phyloP scores from a whole-genome alignment of 2,113 vertebrate species.

The Pagrus major region DNA sequence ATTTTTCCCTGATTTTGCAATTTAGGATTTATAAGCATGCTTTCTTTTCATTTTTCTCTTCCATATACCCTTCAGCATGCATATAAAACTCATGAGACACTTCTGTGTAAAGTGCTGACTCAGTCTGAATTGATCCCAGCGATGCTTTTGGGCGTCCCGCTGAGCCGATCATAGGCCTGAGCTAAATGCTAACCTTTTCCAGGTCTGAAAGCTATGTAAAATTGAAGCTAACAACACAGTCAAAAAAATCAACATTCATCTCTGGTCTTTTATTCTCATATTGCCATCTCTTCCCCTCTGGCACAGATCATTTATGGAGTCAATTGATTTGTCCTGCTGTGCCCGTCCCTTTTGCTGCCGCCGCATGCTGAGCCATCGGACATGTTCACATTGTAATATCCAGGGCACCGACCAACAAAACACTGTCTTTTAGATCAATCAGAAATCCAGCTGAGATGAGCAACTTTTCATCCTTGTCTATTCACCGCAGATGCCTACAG shows the following conservation, averaged over 20 bases:
- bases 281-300: constrained; percentile 42
- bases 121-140: constrained; percentile 50
- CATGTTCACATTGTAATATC: constrained; percentile 49
- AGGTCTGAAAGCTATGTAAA: constrained; percentile 30
- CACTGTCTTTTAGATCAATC: constrained; percentile 51
- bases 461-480: constrained; percentile 13
- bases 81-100: constrained; percentile 30
- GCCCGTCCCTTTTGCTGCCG: constrained; percentile 38
- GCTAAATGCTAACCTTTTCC: constrained; percentile 43
- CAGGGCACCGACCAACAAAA: constrained; percentile 42
- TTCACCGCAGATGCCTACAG: background rate
- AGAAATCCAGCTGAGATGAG: constrained; percentile 38
- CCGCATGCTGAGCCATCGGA: constrained; percentile 61
- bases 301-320: constrained; percentile 63
- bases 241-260: constrained; percentile 56
- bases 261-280: constrained; percentile 52
- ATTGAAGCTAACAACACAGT: constrained; percentile 34
- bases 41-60: constrained; percentile 22
- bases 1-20: constrained; percentile 34
- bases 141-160: constrained; percentile 27
- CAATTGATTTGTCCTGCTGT: constrained; percentile 73
- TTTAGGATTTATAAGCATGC: constrained; percentile 37
- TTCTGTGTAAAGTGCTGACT: constrained; percentile 56
- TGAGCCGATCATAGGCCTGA: constrained; percentile 27
- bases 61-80: constrained; percentile 34